These are phyloP conservation scores for Rhinella marina DNA, from an alignment of 2,797 vertebrate species.

Conservation along the genomic window DNA sequence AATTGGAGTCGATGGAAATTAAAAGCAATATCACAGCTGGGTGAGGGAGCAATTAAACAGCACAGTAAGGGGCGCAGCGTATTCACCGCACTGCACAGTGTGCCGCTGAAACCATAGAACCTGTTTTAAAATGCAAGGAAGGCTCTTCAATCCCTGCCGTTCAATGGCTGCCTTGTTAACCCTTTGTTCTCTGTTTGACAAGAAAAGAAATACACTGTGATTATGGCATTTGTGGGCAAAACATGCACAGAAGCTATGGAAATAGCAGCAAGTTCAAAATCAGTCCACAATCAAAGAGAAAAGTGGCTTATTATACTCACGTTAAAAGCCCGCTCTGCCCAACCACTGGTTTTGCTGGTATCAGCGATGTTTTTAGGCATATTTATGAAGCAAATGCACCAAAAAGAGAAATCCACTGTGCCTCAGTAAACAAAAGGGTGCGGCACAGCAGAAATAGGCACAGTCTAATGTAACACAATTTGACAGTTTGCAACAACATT, in stretches of 20 bases:
- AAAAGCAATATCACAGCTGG: constrained; percentile 60
- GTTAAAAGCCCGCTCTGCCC: no score
- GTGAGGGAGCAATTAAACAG: constrained; percentile 54
- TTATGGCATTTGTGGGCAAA: background rate
- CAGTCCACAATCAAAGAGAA: no score
- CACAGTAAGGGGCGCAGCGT: constrained; percentile 36
- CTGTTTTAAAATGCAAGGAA: constrained; percentile 57
- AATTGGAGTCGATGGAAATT: constrained; percentile 57
- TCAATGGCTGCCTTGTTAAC: constrained; percentile 38
- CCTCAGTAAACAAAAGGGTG: no score
- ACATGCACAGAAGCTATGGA: background rate
- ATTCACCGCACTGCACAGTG: constrained; percentile 21
- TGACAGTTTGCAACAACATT: no score
- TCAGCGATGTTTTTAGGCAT: no score
- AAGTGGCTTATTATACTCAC: no score
- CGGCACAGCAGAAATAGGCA: no score
- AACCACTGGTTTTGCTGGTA: no score
- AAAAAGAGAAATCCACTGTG: no score
- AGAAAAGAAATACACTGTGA: background rate
- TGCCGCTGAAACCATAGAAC: constrained; percentile 55
- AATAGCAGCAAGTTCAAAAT: no score
- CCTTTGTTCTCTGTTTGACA: background rate
- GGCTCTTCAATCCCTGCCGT: constrained; percentile 27
- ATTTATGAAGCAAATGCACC: no score
- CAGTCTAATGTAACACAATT: no score